phyloP scores from a whole-genome alignment of 1,140 invertebrate genomes.

The Globodera rostochiensis region DNA sequence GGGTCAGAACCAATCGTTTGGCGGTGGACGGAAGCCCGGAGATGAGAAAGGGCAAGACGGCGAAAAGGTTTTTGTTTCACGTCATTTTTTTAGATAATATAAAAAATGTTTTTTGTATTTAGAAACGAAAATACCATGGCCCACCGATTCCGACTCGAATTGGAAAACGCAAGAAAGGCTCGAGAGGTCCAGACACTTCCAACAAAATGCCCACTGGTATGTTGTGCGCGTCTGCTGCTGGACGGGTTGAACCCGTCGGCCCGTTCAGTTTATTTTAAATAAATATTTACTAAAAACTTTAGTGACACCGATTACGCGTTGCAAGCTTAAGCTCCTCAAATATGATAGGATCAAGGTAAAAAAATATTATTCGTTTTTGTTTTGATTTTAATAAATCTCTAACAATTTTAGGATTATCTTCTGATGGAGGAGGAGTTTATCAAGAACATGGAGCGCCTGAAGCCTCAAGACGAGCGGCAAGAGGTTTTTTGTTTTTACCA shows the following conservation, averaged over 20 bases:
- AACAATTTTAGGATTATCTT: slow-evolving; percentile 77
- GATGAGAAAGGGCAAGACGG: slow-evolving; percentile 61
- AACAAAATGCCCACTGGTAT: slow-evolving; percentile 86
- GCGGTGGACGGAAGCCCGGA: slow-evolving; percentile 28
- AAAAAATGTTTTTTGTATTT: slow-evolving; percentile 62
- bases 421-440: slow-evolving; percentile 99
- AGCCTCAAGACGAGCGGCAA: slow-evolving; percentile 98
- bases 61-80: slow-evolving; percentile 47
- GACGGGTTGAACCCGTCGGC: too few species aligned
- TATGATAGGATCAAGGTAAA: slow-evolving; percentile 85
- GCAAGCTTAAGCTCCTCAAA: slow-evolving; percentile 90
- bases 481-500: slow-evolving; percentile 68
- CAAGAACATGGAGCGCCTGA: slow-evolving; percentile 92
- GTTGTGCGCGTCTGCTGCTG: too few species aligned
- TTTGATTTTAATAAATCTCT: not conserved
- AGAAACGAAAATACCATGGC: slow-evolving; percentile 99
- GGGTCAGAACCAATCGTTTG: slow-evolving; percentile 54
- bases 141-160: slow-evolving; percentile 95
- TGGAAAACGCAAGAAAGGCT: slow-evolving; percentile 94
- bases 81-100: slow-evolving; percentile 40
- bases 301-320: slow-evolving; percentile 95
- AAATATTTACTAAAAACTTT: slow-evolving; percentile 39
- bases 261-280: too few species aligned
- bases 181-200: slow-evolving; percentile 95
- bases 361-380: not conserved